phyloP scores from a whole-genome alignment of 1,140 invertebrate genomes.

The Dendroctonus valens region DNA sequence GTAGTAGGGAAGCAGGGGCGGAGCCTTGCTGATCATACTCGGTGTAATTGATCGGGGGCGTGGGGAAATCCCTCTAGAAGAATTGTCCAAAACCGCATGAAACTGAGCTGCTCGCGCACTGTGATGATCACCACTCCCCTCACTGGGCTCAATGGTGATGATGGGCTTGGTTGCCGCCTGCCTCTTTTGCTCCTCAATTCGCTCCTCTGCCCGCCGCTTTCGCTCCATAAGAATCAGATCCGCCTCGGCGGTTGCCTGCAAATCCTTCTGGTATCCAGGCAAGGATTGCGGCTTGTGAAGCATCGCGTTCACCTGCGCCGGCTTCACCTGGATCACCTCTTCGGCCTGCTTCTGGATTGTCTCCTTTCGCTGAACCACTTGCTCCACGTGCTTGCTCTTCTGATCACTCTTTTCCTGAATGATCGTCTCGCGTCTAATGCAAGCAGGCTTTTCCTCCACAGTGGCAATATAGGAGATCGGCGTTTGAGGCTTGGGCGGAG shows the following conservation, averaged over 20 bases:
- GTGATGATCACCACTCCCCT: background rate
- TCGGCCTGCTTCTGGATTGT: constrained; percentile 39
- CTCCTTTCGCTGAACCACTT: constrained; percentile 13
- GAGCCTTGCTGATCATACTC: constrained; percentile 64
- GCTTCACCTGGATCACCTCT: constrained; percentile 41
- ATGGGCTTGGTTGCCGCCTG: constrained; percentile 32
- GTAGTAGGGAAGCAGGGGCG: constrained; percentile 64
- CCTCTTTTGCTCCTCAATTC: constrained; percentile 33
- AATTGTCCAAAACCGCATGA: constrained; percentile 25
- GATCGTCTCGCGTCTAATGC: constrained; percentile 32
- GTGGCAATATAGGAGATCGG: constrained; percentile 34
- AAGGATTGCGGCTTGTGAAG: constrained; percentile 57
- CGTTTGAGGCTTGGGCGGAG: constrained; percentile 28
- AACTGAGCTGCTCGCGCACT: no score
- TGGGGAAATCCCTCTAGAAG: constrained; percentile 39
- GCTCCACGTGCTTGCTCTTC: constrained; percentile 27
- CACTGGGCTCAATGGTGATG: constrained; percentile 35
- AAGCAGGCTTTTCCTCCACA: constrained; percentile 28
- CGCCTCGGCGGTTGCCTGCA: constrained; percentile 39
- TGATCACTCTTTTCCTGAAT: constrained; percentile 31
- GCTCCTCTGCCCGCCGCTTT: constrained; percentile 31
- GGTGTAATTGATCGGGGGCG: constrained; percentile 57
- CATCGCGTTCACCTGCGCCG: constrained; percentile 49
- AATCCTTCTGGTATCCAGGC: constrained; percentile 43
- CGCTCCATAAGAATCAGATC: constrained; percentile 40